phyloP scores from a whole-genome alignment of 2,888 invertebrate genomes.

The Ormyrus pomaceus region DNA sequence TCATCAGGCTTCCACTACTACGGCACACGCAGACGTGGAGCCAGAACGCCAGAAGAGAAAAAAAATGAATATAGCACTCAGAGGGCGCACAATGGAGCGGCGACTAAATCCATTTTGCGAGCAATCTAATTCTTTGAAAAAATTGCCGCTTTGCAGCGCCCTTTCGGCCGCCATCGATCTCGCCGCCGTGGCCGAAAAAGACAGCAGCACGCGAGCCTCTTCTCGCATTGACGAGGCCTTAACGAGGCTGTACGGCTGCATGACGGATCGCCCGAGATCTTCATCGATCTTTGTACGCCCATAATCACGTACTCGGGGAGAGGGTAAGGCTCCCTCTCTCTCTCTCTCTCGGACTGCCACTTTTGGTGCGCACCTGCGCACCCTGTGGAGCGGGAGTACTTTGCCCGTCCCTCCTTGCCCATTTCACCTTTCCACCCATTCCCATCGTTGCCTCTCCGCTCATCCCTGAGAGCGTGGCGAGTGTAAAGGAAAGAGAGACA shows the following conservation, averaged over 20 bases:
- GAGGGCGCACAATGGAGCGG: too few relatives aligned
- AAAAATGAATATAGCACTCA: too few relatives aligned
- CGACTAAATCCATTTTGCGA: too few relatives aligned
- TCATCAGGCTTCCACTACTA: too few relatives aligned
- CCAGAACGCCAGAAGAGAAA: too few relatives aligned
- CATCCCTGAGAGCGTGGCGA: too few relatives aligned
- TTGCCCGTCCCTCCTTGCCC: slow-evolving; percentile 45
- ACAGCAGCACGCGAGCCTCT: background rate
- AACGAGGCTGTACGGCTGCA: slow-evolving; percentile 29
- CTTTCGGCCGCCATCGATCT: slow-evolving; percentile 2
- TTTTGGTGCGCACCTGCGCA: slow-evolving; percentile 48
- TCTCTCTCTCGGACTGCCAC: too few relatives aligned
- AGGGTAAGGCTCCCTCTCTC: background rate
- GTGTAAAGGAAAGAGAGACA: too few relatives aligned
- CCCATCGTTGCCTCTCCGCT: slow-evolving; percentile 42
- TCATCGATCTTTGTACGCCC: slow-evolving; percentile 53
- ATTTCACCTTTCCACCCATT: slow-evolving; percentile 49
- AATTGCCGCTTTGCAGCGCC: too few relatives aligned
- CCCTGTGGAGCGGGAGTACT: slow-evolving; percentile 27
- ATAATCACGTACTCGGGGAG: slow-evolving; percentile 55
- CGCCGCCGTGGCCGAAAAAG: background rate
- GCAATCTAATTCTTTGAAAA: too few relatives aligned
- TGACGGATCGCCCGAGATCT: slow-evolving; percentile 48
- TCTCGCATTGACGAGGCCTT: slow-evolving; percentile 31
- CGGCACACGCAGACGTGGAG: too few relatives aligned